These are phyloP conservation scores for Diorhabda sublineata DNA, from an alignment of 1,140 invertebrate species.

Conservation along the genomic window DNA sequence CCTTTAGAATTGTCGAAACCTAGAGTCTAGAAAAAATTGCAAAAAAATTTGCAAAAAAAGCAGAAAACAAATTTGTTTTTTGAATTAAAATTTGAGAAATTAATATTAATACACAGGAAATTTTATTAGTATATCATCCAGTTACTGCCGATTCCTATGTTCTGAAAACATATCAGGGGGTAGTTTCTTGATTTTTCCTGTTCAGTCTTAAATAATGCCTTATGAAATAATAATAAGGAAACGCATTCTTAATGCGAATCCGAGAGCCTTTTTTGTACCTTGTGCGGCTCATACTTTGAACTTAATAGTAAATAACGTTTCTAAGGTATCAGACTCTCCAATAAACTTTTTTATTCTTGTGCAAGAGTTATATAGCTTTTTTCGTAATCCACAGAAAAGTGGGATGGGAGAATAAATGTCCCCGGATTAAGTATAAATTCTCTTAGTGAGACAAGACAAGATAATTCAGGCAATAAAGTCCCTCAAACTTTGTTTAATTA, in stretches of 20 bases:
- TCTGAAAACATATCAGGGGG: no score
- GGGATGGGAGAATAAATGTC: constrained; percentile 21
- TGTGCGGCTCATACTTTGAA: constrained; percentile 36
- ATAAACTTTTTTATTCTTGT: constrained; percentile 26
- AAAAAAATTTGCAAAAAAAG: no score
- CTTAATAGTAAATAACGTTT: constrained; percentile 29
- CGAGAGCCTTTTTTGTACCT: constrained; percentile 29
- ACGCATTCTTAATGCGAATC: constrained; percentile 25
- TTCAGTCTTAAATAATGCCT: no score
- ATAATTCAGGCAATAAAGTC: constrained; percentile 25
- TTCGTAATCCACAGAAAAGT: constrained; percentile 22
- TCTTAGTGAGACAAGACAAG: constrained; percentile 25
- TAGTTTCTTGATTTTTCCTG: no score
- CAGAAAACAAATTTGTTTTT: no score
- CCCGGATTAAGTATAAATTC: constrained; percentile 28
- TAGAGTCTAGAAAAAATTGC: no score
- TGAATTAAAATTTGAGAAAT: no score
- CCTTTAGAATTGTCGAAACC: no score
- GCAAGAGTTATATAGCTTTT: constrained; percentile 27
- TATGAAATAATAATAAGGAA: constrained; percentile 11
- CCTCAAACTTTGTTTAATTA: constrained; percentile 14
- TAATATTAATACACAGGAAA: no score
- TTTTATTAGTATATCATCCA: no score
- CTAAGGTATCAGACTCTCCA: constrained; percentile 18
- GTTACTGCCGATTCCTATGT: no score